Conservation (phyloP, 2,113 vertebrate species). For the Felis chaus region DNA sequence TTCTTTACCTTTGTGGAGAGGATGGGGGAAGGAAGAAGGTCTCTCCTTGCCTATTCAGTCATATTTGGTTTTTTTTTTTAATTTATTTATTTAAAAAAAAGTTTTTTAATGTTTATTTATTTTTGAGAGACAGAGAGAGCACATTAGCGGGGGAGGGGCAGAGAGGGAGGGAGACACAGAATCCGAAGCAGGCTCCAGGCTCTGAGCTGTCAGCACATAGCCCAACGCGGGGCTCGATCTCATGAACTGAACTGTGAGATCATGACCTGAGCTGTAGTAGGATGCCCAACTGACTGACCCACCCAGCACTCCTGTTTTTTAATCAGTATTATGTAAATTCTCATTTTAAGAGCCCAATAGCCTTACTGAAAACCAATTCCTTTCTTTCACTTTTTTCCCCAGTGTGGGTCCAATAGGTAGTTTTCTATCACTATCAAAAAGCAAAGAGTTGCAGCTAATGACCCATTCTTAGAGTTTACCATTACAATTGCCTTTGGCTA, state of each 20-base stretch:
- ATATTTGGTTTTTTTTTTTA: neutral
- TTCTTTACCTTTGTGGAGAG: neutral
- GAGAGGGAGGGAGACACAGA: too few relatives aligned
- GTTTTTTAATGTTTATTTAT: too few relatives aligned
- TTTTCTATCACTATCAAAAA: neutral
- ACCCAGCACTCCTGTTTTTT: neutral
- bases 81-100: neutral
- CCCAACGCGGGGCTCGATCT: too few relatives aligned
- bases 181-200: too few relatives aligned
- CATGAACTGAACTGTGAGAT: too few relatives aligned
- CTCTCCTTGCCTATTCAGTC: neutral
- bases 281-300: too few relatives aligned
- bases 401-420: neutral
- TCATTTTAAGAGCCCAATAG: neutral
- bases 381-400: neutral
- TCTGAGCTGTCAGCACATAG: too few relatives aligned
- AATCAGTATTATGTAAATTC: neutral
- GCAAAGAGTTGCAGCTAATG: neutral
- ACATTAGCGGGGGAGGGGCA: too few relatives aligned
- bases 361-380: neutral
- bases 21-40: too few relatives aligned
- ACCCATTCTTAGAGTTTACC: neutral
- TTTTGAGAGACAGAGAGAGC: too few relatives aligned
- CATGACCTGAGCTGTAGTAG: too few relatives aligned
- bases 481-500: neutral